Base-by-base conservation (phyloP, 2,113 vertebrate species). In the Sebastes fasciatus region DNA sequence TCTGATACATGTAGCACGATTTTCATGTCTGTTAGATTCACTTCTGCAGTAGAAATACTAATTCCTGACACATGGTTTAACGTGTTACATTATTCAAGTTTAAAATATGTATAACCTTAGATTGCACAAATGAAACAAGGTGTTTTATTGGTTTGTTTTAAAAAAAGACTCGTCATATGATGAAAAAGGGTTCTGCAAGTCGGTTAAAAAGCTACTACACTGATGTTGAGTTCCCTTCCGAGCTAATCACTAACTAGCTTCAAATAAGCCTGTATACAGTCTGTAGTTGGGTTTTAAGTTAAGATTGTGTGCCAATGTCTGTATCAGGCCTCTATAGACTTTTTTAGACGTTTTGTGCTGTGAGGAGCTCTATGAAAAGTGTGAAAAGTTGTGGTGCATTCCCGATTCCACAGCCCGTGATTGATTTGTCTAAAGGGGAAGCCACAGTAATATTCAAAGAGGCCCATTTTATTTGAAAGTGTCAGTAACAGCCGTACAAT, bases 1-100 rank as follows among this genome's bases (percentile, higher is more conserved):
- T 74, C 75, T 60, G 8, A 82, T 46, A 64, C 48, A 55, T 68
- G 45, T 51, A 19, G 55, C 13, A 17, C 58, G 4, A 16, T 42
- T 57, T 34, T 52, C 8, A 63, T 23, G 21, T 14, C 46, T 21
- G 43, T 40, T 46, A 66, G 14, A 14, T 48, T 52, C 11, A 9
- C 70, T 34, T 43, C 57, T 64, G 64, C 34, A 4, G 12, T 5
- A 65, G 48, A 26, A 70, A 51, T n/a, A 51, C n/a, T 54, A 45
- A 26, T 42, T 42, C 8, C 76, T 55, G 82, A 74, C 63, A 49
- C 42, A 23, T 13, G 7, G 7, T 34, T 34, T 34, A 2, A 34
- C 0, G 13, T 51, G 75, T 54, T 72, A 6, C 46, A 17, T 21
- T 12, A 72, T 43, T 75, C 11, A 64, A 77, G 61, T 62, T 19